These are phyloP conservation scores for Dyspetes luteomarginatus DNA, from an alignment of 2,888 invertebrate species.

Conservation along the genomic window DNA sequence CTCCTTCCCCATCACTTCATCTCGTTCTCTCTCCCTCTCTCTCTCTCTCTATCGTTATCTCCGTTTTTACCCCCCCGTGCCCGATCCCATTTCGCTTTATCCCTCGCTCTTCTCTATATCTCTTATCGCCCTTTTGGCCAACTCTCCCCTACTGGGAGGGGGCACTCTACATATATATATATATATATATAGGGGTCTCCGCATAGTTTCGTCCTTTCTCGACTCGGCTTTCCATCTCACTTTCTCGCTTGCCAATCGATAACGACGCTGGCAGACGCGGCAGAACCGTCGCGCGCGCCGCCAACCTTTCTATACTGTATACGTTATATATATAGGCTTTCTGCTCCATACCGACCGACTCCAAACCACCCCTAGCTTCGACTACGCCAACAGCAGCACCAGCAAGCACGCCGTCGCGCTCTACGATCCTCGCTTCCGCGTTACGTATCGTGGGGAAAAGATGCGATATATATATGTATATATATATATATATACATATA, in stretches of 20 bases:
- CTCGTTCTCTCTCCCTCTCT: slow-evolving; percentile 9
- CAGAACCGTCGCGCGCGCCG: slow-evolving; percentile 64
- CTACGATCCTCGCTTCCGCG: slow-evolving; percentile 55
- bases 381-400: slow-evolving; percentile 51
- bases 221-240: slow-evolving; percentile 45
- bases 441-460: slow-evolving; percentile 21
- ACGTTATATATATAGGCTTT: background rate
- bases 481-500: slow-evolving; percentile 4
- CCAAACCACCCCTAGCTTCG: slow-evolving; percentile 15
- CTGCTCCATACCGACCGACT: slow-evolving; percentile 26
- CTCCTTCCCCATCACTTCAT: background rate
- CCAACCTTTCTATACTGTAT: slow-evolving; percentile 44
- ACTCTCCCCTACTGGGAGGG: too few relatives aligned
- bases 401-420: slow-evolving; percentile 42
- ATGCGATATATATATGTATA: background rate
- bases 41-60: slow-evolving; percentile 47
- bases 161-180: background rate
- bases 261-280: slow-evolving; percentile 76
- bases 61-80: slow-evolving; percentile 30
- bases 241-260: slow-evolving; percentile 76
- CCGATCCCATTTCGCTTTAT: slow-evolving; percentile 51
- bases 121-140: slow-evolving; percentile 54
- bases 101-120: slow-evolving; percentile 35
- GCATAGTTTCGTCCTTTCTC: slow-evolving; percentile 43
- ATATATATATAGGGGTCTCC: background rate